phyloP scores from a whole-genome alignment of 2,888 invertebrate genomes.

The Didymodactylos carnosus region DNA sequence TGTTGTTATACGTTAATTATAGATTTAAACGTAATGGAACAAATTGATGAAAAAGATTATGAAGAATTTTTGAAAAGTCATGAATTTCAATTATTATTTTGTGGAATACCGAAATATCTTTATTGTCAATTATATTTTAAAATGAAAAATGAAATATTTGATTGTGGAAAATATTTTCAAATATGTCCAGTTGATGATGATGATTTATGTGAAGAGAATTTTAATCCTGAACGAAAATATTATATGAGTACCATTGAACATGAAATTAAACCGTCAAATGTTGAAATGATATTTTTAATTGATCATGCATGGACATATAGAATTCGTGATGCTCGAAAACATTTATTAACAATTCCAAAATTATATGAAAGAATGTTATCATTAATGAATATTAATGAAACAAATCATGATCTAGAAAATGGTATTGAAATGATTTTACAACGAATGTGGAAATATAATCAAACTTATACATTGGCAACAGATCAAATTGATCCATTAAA shows the following conservation, averaged over 20 bases:
- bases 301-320: constrained; percentile 76
- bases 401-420: constrained; percentile 21
- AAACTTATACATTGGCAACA: constrained; percentile 51
- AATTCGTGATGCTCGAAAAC: constrained; percentile 43
- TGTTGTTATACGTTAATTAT: too few relatives aligned
- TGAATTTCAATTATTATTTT: not conserved
- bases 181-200: constrained; percentile 50
- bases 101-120: not conserved
- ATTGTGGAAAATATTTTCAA: constrained; percentile 52
- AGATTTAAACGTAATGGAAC: too few relatives aligned
- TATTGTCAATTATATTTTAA: not conserved
- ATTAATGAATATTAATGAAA: constrained; percentile 43
- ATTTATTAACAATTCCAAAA: constrained; percentile 45
- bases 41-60: not conserved
- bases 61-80: not conserved
- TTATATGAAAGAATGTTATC: constrained; percentile 53
- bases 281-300: constrained; percentile 49
- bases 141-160: constrained; percentile 40
- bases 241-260: constrained; percentile 41
- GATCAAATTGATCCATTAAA: not conserved
- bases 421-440: constrained; percentile 45
- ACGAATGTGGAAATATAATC: constrained; percentile 58
- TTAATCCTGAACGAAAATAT: constrained; percentile 44
- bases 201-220: constrained; percentile 44
- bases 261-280: constrained; percentile 23